These are phyloP conservation scores for Diogma glabrata DNA, from an alignment of 2,888 invertebrate genomes.

Conservation along the genomic window DNA sequence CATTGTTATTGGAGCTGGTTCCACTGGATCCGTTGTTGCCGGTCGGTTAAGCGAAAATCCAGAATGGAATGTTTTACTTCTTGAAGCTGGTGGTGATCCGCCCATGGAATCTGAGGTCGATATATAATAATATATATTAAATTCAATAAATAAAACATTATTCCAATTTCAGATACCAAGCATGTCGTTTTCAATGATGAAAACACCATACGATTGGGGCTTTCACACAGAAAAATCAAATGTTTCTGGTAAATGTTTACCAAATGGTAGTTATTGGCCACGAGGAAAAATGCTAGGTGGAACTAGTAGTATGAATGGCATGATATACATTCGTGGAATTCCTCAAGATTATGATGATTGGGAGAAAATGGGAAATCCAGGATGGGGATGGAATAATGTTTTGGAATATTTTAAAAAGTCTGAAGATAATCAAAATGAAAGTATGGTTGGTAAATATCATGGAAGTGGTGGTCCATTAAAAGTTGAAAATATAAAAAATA, in stretches of 20 bases:
- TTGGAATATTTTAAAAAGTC: constrained; percentile 59
- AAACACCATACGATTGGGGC: constrained; percentile 27
- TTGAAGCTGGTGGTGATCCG: constrained; percentile 42
- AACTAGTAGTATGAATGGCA: constrained; percentile 48
- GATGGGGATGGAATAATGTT: constrained; percentile 56
- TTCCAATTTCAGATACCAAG: constrained; percentile 25
- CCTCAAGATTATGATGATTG: constrained; percentile 47
- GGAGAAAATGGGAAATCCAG: constrained; percentile 38
- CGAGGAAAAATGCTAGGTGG: constrained; percentile 56
- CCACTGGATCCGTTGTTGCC: constrained; percentile 39
- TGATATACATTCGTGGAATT: constrained; percentile 54
- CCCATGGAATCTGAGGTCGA: constrained; percentile 33
- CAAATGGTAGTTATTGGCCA: constrained; percentile 38
- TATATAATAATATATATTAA: no score
- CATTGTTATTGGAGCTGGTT: constrained; percentile 39
- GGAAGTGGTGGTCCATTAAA: constrained; percentile 47
- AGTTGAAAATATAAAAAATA: constrained; percentile 39
- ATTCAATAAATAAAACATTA: no score
- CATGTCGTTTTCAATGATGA: constrained; percentile 13
- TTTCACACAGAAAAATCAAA: constrained; percentile 39
- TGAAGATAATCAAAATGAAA: constrained; percentile 47
- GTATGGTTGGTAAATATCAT: constrained; percentile 44
- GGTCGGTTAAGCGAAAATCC: constrained; percentile 38
- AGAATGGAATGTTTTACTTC: constrained; percentile 35
- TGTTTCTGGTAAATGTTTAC: constrained; percentile 30